Percentiles rank a stretch among this genome's conserved stretches.
Evolutionary conservation across 1,140 invertebrate species (phyloP).

Genomic region (Apis florea): DNA sequence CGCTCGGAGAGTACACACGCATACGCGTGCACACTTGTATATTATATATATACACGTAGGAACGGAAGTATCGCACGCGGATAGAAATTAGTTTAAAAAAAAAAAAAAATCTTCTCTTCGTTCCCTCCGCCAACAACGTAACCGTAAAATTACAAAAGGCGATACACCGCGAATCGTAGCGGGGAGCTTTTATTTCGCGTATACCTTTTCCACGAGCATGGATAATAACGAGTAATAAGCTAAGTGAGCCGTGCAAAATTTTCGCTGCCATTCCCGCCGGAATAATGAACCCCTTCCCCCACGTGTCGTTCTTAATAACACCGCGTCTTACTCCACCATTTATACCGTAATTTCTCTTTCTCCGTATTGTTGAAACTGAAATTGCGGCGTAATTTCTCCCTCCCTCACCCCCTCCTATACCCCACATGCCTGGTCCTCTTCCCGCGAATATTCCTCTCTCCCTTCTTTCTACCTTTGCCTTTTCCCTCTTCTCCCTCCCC

Average conservation of each 20-base stretch:
- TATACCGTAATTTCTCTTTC: conserved; percentile 60
- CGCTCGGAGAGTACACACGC: neutral
- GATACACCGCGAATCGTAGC: conserved; percentile 23
- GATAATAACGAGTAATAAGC: conserved; percentile 53
- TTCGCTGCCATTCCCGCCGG: conserved; percentile 45
- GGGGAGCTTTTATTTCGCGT: conserved; percentile 23
- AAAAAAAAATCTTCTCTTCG: neutral
- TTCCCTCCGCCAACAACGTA: neutral
- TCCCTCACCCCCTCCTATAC: neutral
- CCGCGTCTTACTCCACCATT: conserved; percentile 43
- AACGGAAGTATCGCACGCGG: neutral
- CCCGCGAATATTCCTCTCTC: neutral
- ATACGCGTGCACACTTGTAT: too few relatives aligned
- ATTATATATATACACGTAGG: too few relatives aligned
- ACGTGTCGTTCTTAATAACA: conserved; percentile 52
- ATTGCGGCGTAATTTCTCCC: conserved; percentile 51
- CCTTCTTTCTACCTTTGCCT: neutral
- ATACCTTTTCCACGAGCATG: conserved; percentile 27
- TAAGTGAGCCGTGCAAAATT: conserved; percentile 46
- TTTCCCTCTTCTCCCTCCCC: neutral
- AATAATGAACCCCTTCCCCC: conserved; percentile 40
- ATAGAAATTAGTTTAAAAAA: conserved; percentile 29
- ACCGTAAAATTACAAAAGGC: conserved; percentile 21
- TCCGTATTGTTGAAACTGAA: conserved; percentile 56
- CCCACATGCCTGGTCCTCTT: neutral